Evolutionary conservation across 2,888 invertebrate species (phyloP).

Genomic region (Charanyca ferruginea): DNA sequence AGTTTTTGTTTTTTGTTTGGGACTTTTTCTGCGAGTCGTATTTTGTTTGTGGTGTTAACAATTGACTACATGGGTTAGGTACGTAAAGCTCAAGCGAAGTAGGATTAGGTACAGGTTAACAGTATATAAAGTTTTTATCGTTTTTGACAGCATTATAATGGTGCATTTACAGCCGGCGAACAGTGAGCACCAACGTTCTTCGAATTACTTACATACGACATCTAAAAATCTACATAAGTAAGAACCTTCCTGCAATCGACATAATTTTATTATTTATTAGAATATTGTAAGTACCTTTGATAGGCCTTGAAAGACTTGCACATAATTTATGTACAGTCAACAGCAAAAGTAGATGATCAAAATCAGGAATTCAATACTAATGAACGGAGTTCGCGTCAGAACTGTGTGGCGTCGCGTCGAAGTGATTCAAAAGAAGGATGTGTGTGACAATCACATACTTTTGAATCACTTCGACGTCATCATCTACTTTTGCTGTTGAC

Average conservation of each 20-base stretch:
- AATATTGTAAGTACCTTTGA: neutral
- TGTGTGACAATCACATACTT: too few relatives aligned
- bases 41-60: constrained; percentile 25
- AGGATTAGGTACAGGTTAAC: constrained; percentile 32
- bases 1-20: constrained; percentile 3
- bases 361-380: too few relatives aligned
- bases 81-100: constrained; percentile 18
- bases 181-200: too few relatives aligned
- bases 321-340: neutral
- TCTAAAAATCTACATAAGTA: constrained; percentile 14
- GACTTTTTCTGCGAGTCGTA: neutral
- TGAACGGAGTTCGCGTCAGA: too few relatives aligned
- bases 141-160: constrained; percentile 12
- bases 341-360: too few relatives aligned
- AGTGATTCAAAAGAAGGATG: too few relatives aligned
- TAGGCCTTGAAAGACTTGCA: too few relatives aligned
- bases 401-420: too few relatives aligned
- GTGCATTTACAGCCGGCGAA: neutral
- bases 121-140: constrained; percentile 21
- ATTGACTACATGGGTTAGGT: constrained; percentile 8
- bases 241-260: too few relatives aligned
- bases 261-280: neutral
- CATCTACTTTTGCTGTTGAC: too few relatives aligned
- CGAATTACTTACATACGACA: neutral
- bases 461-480: too few relatives aligned